Conservation (phyloP, 1,140 invertebrate species). For the Coptotermes formosanus region DNA sequence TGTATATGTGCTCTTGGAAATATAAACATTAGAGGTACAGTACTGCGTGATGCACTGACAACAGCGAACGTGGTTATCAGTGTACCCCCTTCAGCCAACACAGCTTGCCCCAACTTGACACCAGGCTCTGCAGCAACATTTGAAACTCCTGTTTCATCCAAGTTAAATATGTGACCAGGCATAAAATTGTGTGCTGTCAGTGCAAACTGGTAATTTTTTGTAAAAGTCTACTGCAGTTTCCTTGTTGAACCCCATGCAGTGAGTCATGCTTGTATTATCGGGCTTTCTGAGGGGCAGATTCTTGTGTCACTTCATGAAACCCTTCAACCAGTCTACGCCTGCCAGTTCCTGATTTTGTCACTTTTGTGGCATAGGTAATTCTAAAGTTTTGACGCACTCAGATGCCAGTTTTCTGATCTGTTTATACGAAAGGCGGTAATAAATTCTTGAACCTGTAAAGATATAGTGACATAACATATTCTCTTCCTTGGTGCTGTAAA, state of each 20-base stretch:
- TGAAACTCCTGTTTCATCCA: constrained; percentile 48
- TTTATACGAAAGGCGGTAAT: not conserved
- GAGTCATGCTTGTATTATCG: constrained; percentile 44
- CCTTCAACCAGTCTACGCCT: not conserved
- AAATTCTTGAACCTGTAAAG: not conserved
- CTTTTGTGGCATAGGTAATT: constrained; percentile 24
- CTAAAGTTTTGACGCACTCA: not conserved
- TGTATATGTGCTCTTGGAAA: constrained; percentile 41
- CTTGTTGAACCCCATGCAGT: constrained; percentile 46
- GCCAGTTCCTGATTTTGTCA: constrained; percentile 29
- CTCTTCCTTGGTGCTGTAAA: constrained; percentile 22
- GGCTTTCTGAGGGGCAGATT: constrained; percentile 44
- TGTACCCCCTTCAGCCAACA: constrained; percentile 39
- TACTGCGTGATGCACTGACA: constrained; percentile 41
- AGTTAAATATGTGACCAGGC: constrained; percentile 41
- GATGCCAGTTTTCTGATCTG: constrained; percentile 13
- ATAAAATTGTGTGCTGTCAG: constrained; percentile 39
- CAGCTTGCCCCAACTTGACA: constrained; percentile 39
- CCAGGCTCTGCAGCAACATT: constrained; percentile 44
- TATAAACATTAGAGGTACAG: constrained; percentile 42
- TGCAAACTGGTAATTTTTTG: constrained; percentile 42
- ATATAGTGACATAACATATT: constrained; percentile 2
- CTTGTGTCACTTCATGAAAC: constrained; percentile 45
- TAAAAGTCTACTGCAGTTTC: constrained; percentile 43
- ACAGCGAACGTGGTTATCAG: constrained; percentile 39